phyloP scores from a whole-genome alignment of 2,888 invertebrate species.

The Calliphora vomitoria region DNA sequence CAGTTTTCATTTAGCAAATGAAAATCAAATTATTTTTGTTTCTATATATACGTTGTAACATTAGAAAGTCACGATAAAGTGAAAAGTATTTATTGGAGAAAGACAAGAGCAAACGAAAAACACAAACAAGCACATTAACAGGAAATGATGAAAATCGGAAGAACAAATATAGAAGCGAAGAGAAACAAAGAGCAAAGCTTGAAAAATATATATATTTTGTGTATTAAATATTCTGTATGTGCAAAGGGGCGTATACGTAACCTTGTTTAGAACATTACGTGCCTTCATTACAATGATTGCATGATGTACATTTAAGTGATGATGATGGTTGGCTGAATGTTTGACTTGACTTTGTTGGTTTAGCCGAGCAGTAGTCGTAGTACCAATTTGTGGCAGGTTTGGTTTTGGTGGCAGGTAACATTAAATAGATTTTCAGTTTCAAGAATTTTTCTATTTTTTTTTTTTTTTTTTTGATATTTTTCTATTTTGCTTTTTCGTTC shows the following conservation, averaged over 20 bases:
- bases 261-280: conserved; percentile 70
- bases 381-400: conserved; percentile 40
- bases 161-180: conserved; percentile 15
- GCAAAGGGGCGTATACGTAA: conserved; percentile 69
- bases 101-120: conserved; percentile 6
- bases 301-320: conserved; percentile 57
- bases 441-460: conserved; percentile 26
- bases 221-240: conserved; percentile 57
- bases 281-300: conserved; percentile 67
- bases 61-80: conserved; percentile 60
- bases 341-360: conserved; percentile 45
- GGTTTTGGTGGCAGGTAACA: conserved; percentile 32
- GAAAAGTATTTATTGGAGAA: conserved; percentile 56
- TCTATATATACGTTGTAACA: conserved; percentile 1
- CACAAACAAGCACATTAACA: conserved; percentile 9
- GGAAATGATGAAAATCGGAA: conserved; percentile 59
- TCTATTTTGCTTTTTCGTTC: conserved; percentile 17
- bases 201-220: conserved; percentile 21
- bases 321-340: conserved; percentile 31
- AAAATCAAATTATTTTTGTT: conserved; percentile 54
- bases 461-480: conserved; percentile 23
- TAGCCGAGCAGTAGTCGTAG: background rate
- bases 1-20: conserved; percentile 50
- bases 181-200: conserved; percentile 25
- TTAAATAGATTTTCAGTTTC: conserved; percentile 52